A percentile compares a stretch with the other conserved stretches of the same genome.
Evolutionary conservation across 92 coral and sea anemone genomes (phyloP).

Genomic region (Bergia sp.): DNA sequence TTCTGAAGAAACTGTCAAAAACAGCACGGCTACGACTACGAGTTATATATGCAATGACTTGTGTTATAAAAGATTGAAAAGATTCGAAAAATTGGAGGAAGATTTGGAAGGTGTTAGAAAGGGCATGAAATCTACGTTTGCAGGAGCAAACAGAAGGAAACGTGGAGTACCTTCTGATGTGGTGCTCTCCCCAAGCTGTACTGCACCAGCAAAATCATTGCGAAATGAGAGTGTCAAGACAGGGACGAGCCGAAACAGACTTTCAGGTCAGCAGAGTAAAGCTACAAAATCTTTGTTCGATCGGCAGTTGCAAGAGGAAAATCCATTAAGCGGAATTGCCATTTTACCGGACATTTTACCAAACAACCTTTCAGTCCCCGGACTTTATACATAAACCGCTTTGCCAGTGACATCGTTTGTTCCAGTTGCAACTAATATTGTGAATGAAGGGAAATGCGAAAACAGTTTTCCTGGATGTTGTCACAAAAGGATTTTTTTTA

Average conservation of each 20-base stretch:
- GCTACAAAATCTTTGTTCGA: slow-evolving; percentile 15
- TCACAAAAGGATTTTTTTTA: slow-evolving; percentile 6
- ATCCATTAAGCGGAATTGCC: neutral
- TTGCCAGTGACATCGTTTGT: too few species aligned
- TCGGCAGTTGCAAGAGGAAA: slow-evolving; percentile 1
- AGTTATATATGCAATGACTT: slow-evolving; percentile 41
- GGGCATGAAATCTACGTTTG: slow-evolving; percentile 20
- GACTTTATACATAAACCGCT: too few species aligned
- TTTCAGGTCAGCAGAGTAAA: too few species aligned
- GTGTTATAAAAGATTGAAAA: slow-evolving; percentile 7
- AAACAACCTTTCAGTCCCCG: too few species aligned
- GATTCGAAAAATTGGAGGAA: slow-evolving; percentile 35
- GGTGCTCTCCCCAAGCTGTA: slow-evolving; percentile 30
- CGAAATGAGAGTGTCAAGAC: slow-evolving; percentile 10
- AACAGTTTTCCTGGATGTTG: neutral
- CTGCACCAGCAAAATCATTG: slow-evolving; percentile 33
- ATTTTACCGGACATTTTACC: slow-evolving; percentile 42
- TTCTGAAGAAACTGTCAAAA: neutral
- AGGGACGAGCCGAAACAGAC: too few species aligned
- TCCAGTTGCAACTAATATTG: too few species aligned
- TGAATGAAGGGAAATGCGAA: slow-evolving; percentile 7
- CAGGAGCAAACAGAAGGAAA: slow-evolving; percentile 10
- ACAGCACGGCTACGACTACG: too few species aligned
- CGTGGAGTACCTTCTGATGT: slow-evolving; percentile 44
- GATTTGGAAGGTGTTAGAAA: slow-evolving; percentile 25